Evolutionary conservation across 1,140 invertebrate species (phyloP), one percentile per base, ranked within the genome.

Genomic region (Tetraneura akinire): DNA sequence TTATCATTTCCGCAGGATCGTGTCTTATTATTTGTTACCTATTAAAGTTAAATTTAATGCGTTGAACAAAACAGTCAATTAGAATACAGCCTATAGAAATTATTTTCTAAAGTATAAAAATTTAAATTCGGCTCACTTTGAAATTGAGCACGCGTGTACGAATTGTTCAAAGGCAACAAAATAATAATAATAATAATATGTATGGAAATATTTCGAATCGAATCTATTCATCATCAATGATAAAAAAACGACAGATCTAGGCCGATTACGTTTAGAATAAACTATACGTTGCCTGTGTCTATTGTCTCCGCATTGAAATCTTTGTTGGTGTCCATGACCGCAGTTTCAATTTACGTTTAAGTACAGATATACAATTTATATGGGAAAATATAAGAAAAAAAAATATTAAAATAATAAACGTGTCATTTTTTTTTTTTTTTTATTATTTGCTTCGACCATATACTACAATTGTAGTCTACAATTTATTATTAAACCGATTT

Each of bases 251-350:
- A 45, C 18, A 66, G 16, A 66, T 66, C 37, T 66, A 66, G 64
- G 64, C 64, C 64, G 11, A 66, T 37, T 66, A 42, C 32, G 64
- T 66, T 66, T 66, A 66, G 64, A 66, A 45, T 26, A 60, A 3
- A 37, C 8, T 60, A 6, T 60, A 60, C 21, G 26, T 26, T 26
- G 16, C 26, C 2, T 29, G 13, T 10, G 21, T n/a, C 11, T 57
- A 60, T 29, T 60, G 23, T 26, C 45, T 13, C 45, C 45, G 13
- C 26, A 21, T 60, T 29, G 13, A 26, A 29, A 14, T 21, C 23
- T 13, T 16, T 60, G 57, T 26, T 60, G 26, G 26, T 29, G 13
- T 29, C 29, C 57, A 60, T 60, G 23, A 29, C 57, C 23, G 13
- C 29, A 13, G 23, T 60, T 60, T 60, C 13, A 26, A 21, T 55